A percentile compares a stretch with the other conserved stretches of the same genome.
These are phyloP conservation scores for Drosophila baimaii DNA, from an alignment of 1,140 invertebrate genomes.

Conservation along the genomic window DNA sequence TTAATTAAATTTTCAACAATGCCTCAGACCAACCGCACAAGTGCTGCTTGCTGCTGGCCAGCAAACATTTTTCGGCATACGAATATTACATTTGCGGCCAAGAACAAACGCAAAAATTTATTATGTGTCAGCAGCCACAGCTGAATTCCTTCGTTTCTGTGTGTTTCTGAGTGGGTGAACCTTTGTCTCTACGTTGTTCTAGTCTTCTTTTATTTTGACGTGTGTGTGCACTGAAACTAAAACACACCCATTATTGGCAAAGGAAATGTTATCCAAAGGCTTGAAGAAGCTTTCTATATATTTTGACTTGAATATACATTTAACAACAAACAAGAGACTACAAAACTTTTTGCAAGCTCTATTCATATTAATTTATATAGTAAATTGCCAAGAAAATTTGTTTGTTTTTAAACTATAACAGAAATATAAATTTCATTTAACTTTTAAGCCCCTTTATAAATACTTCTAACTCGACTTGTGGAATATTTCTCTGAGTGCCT, in stretches of 20 bases:
- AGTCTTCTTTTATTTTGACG: slow-evolving; percentile 8
- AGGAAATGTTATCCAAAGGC: too few relatives aligned
- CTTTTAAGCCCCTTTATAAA: background rate
- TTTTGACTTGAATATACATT: too few relatives aligned
- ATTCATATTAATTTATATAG: too few relatives aligned
- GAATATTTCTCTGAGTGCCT: background rate
- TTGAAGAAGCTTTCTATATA: too few relatives aligned
- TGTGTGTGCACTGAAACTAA: slow-evolving; percentile 8
- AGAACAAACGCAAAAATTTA: slow-evolving; percentile 70
- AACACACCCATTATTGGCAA: too few relatives aligned
- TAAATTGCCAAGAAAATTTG: too few relatives aligned
- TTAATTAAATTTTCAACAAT: slow-evolving; percentile 77
- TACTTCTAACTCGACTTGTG: background rate
- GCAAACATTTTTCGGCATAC: slow-evolving; percentile 39
- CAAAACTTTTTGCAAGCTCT: background rate
- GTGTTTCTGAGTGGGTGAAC: slow-evolving; percentile 8
- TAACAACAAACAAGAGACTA: too few relatives aligned
- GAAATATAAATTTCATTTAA: too few relatives aligned
- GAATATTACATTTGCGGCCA: slow-evolving; percentile 56
- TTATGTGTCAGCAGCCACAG: slow-evolving; percentile 66
- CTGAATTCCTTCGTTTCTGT: slow-evolving; percentile 37
- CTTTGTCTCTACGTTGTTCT: slow-evolving; percentile 10
- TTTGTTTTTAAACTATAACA: too few relatives aligned
- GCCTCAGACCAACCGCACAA: slow-evolving; percentile 27
- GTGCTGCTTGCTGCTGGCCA: slow-evolving; percentile 19